phyloP scores from a whole-genome alignment of 2,888 invertebrate species.

The Pilophorus perplexus region DNA sequence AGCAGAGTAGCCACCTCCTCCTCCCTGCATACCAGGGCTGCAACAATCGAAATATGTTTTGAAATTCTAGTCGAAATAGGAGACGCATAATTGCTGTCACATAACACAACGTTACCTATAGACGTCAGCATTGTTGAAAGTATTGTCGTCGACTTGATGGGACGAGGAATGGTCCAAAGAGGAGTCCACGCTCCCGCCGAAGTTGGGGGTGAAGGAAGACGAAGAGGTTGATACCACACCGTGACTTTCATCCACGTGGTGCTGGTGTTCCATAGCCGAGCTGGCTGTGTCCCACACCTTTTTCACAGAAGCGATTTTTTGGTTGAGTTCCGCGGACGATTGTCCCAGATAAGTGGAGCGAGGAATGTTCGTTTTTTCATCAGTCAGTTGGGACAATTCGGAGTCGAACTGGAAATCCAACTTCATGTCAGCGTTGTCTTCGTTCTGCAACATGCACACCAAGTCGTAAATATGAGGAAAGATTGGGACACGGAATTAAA shows the following conservation, averaged over 20 bases:
- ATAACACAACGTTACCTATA: too few species aligned
- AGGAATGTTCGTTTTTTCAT: conserved; percentile 64
- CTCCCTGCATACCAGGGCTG: conserved; percentile 51
- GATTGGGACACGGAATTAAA: not conserved
- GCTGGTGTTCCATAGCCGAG: conserved; percentile 47
- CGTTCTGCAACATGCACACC: conserved; percentile 51
- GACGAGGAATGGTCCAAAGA: conserved; percentile 37
- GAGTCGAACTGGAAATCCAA: conserved; percentile 87
- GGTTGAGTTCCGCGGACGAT: conserved; percentile 84
- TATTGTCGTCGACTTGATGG: conserved; percentile 41
- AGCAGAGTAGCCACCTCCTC: conserved; percentile 52
- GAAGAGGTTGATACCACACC: conserved; percentile 48
- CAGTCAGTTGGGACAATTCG: conserved; percentile 71
- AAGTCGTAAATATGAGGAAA: not conserved
- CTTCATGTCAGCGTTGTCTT: conserved; percentile 84
- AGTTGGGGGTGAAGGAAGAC: conserved; percentile 49
- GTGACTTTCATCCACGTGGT: conserved; percentile 49
- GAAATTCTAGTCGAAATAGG: too few species aligned
- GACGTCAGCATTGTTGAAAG: conserved; percentile 41
- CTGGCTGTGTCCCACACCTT: conserved; percentile 54
- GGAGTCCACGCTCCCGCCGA: conserved; percentile 45
- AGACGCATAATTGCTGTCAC: too few species aligned
- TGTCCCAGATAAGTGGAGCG: conserved; percentile 61
- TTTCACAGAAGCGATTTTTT: conserved; percentile 92
- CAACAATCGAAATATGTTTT: conserved; percentile 33